Evolutionary conservation across 1,140 invertebrate genomes (phyloP).

Genomic region (Euborellia annulipes): DNA sequence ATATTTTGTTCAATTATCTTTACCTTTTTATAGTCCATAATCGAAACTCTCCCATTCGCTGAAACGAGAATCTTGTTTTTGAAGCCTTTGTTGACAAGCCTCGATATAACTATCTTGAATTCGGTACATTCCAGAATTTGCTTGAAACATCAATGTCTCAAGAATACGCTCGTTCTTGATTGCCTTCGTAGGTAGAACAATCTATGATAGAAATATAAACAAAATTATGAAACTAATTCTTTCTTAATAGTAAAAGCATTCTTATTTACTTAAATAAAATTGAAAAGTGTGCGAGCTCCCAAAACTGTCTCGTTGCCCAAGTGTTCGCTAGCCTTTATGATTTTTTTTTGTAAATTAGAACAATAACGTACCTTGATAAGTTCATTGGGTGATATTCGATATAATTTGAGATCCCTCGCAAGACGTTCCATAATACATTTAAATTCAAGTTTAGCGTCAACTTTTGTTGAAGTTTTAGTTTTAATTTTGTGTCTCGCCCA

Average conservation of each 20-base stretch:
- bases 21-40: conserved; percentile 42
- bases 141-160: conserved; percentile 84
- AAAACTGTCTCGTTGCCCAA: too few species aligned
- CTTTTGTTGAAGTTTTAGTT: conserved; percentile 52
- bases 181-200: conserved; percentile 80
- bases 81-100: conserved; percentile 67
- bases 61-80: conserved; percentile 72
- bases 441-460: conserved; percentile 75
- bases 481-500: conserved; percentile 77
- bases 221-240: too few species aligned
- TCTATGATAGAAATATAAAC: conserved; percentile 31
- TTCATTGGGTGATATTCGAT: conserved; percentile 83
- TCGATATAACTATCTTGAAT: conserved; percentile 77
- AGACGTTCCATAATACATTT: conserved; percentile 83
- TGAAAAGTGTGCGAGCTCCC: too few species aligned
- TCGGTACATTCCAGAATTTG: conserved; percentile 80
- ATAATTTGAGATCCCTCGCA: conserved; percentile 72
- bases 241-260: too few species aligned
- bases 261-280: too few species aligned
- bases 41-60: conserved; percentile 66
- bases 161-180: conserved; percentile 85
- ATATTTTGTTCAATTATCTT: too few species aligned
- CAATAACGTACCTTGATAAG: conserved; percentile 54
- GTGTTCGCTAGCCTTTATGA: too few species aligned
- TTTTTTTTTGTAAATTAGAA: neutral